phyloP scores from a whole-genome alignment of 2,113 vertebrate genomes.

The Coracopsis vasa region DNA sequence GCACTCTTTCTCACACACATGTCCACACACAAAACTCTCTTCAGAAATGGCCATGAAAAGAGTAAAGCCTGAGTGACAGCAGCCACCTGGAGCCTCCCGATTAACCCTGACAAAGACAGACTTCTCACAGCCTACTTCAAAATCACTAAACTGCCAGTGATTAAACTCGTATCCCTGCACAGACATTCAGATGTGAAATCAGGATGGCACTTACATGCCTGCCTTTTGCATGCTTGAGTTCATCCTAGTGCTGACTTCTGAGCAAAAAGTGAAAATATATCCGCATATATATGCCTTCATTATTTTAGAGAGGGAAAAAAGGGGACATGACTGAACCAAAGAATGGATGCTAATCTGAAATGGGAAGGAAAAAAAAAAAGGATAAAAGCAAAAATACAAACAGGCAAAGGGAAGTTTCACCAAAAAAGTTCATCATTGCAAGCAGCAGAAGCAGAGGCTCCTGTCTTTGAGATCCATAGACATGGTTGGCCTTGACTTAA shows the following conservation, averaged over 20 bases:
- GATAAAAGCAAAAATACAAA: neutral
- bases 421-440: neutral
- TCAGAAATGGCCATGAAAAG: neutral
- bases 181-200: fast-evolving
- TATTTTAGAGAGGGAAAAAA: neutral
- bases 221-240: neutral
- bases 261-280: neutral
- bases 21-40: neutral
- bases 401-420: neutral
- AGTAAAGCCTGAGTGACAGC: neutral
- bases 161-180: neutral
- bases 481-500: neutral
- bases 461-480: neutral
- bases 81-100: neutral
- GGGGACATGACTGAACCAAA: neutral
- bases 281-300: neutral
- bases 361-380: too few species aligned
- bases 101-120: neutral
- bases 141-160: neutral
- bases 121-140: neutral
- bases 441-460: neutral
- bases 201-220: neutral
- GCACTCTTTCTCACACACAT: neutral
- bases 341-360: neutral
- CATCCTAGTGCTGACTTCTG: neutral